These are phyloP conservation scores for Proteles cristata DNA, from an alignment of 2,113 vertebrate genomes.

Conservation along the genomic window DNA sequence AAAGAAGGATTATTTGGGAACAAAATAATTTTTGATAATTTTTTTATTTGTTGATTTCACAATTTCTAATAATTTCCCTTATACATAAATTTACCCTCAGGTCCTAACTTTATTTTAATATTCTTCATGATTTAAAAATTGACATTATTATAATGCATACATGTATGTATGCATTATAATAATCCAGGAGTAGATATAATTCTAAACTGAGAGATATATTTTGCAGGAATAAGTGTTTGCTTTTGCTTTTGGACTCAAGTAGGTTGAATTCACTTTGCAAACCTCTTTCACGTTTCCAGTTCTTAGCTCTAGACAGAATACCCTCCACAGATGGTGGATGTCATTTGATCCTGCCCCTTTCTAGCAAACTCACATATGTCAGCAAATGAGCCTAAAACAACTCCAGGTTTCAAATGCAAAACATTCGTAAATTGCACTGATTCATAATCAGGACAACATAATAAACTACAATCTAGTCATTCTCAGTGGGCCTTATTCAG, in stretches of 20 bases:
- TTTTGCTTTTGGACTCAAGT: conserved; percentile 56
- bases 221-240: conserved; percentile 36
- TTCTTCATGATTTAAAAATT: conserved; percentile 17
- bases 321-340: conserved; percentile 76
- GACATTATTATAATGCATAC: background rate
- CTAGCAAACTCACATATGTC: conserved; percentile 76
- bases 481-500: conserved; percentile 75
- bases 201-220: conserved; percentile 12
- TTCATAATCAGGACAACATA: conserved; percentile 77
- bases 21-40: background rate
- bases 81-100: background rate
- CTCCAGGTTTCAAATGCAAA: conserved; percentile 77
- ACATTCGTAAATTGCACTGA: conserved; percentile 70
- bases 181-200: background rate
- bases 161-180: background rate
- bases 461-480: conserved; percentile 77
- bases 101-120: conserved; percentile 23
- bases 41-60: background rate
- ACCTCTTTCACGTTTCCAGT: conserved; percentile 43
- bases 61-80: conserved; percentile 14
- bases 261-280: conserved; percentile 59
- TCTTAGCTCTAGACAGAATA: conserved; percentile 69
- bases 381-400: conserved; percentile 79
- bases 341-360: conserved; percentile 76
- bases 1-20: background rate